phyloP scores from a whole-genome alignment of 2,888 invertebrate genomes.

The Urechis unicinctus region DNA sequence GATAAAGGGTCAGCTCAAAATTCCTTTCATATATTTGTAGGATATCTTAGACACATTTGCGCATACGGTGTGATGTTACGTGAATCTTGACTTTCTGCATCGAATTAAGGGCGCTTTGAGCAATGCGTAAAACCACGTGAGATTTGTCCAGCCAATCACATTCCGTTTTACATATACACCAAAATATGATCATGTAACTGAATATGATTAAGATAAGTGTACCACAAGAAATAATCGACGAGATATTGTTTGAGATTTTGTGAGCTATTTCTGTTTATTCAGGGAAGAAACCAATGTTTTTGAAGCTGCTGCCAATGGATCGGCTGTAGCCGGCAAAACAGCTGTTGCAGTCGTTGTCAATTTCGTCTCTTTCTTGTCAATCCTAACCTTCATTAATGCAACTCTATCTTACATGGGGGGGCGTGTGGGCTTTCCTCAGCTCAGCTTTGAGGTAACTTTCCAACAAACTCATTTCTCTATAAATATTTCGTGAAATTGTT shows the following conservation, averaged over 20 bases:
- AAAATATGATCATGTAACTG: too few relatives aligned
- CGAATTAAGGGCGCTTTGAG: too few relatives aligned
- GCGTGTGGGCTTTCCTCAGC: slow-evolving; percentile 17
- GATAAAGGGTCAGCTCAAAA: slow-evolving; percentile 9
- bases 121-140: too few relatives aligned
- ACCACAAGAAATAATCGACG: too few relatives aligned
- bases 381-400: slow-evolving; percentile 23
- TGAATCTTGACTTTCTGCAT: neutral
- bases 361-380: slow-evolving; percentile 22
- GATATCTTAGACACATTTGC: neutral
- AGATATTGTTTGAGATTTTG: too few relatives aligned
- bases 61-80: neutral
- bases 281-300: slow-evolving; percentile 23
- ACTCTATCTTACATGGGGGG: slow-evolving; percentile 19
- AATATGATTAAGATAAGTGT: too few relatives aligned
- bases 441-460: slow-evolving; percentile 21
- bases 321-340: slow-evolving; percentile 21
- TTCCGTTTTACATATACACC: too few relatives aligned
- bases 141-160: too few relatives aligned
- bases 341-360: slow-evolving; percentile 21
- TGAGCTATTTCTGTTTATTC: too few relatives aligned
- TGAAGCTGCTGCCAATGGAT: slow-evolving; percentile 24
- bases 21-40: neutral
- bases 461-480: neutral
- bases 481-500: neutral